A percentile compares a stretch with the other conserved stretches of the same genome.
Evolutionary conservation across 2,797 vertebrate species (phyloP).

Genomic region (Falco naumanni): DNA sequence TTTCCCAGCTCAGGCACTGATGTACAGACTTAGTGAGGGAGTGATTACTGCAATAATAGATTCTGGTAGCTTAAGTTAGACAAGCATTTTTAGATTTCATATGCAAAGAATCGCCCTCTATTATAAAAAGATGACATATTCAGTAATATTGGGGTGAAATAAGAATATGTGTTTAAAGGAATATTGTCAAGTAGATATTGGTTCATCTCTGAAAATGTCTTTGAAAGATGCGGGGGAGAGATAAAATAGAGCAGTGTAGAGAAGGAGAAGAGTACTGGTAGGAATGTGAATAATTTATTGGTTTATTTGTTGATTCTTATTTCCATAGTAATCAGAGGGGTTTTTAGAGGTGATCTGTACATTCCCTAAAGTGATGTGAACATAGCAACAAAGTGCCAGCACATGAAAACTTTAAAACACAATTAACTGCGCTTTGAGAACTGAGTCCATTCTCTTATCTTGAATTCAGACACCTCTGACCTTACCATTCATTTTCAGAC

Average conservation of each 20-base stretch:
- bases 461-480: not conserved
- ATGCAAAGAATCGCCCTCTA: conserved; percentile 46
- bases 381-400: not conserved
- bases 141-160: conserved; percentile 24
- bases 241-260: not conserved
- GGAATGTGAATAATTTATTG: conserved; percentile 6
- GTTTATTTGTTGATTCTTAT: conserved; percentile 40
- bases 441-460: not conserved
- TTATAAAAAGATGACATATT: conserved; percentile 28
- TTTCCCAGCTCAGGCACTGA: conserved; percentile 46
- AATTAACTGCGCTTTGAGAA: not conserved
- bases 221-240: not conserved
- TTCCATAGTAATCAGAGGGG: not conserved
- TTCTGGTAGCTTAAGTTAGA: conserved; percentile 67
- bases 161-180: conserved; percentile 15
- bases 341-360: not conserved
- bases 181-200: not conserved
- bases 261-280: not conserved
- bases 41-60: conserved; percentile 73
- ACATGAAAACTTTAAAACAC: not conserved
- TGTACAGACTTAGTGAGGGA: conserved; percentile 54
- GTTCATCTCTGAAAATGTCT: not conserved
- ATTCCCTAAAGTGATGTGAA: not conserved
- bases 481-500: not conserved
- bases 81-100: conserved; percentile 65